A percentile compares a stretch with the other conserved stretches of the same genome.
These are phyloP conservation scores for Periophthalmodon schlosseri DNA, from an alignment of 2,113 vertebrate genomes.

Conservation along the genomic window DNA sequence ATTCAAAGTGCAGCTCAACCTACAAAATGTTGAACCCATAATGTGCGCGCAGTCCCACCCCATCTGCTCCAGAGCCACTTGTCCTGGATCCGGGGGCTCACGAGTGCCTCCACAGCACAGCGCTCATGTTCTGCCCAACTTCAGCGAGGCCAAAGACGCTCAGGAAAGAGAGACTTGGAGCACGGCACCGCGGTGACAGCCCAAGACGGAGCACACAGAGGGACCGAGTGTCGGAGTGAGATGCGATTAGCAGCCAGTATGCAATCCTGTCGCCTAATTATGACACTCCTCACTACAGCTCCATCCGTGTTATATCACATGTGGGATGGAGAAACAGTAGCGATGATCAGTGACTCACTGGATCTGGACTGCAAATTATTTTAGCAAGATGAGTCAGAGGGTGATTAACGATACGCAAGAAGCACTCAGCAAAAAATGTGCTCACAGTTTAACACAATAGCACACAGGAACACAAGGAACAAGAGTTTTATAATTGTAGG, in stretches of 20 bases:
- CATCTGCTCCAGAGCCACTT: conserved; percentile 54
- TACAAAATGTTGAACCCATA: conserved; percentile 35
- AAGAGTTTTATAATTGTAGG: not conserved
- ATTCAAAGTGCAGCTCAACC: conserved; percentile 43
- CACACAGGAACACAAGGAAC: not conserved
- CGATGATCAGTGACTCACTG: conserved; percentile 8
- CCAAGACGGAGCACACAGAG: conserved; percentile 17
- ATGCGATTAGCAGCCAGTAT: not conserved
- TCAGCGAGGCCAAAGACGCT: conserved; percentile 20
- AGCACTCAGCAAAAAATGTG: conserved; percentile 1
- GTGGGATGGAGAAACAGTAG: conserved; percentile 11
- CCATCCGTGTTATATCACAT: not conserved
- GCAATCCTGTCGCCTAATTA: conserved; percentile 11
- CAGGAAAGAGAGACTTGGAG: conserved; percentile 28
- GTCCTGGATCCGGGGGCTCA: conserved; percentile 30
- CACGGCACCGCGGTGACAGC: conserved; percentile 27
- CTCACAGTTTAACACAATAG: not conserved
- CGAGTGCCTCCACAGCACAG: conserved; percentile 41
- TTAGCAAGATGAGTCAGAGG: conserved; percentile 17
- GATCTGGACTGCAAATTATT: conserved; percentile 14
- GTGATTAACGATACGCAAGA: conserved; percentile 15
- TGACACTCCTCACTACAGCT: conserved; percentile 5
- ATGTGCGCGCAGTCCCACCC: conserved; percentile 35
- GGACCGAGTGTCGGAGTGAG: not conserved
- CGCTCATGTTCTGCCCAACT: conserved; percentile 54